Base-by-base conservation (phyloP, 2,888 invertebrate species). In the Chromoteleia sp. region DNA sequence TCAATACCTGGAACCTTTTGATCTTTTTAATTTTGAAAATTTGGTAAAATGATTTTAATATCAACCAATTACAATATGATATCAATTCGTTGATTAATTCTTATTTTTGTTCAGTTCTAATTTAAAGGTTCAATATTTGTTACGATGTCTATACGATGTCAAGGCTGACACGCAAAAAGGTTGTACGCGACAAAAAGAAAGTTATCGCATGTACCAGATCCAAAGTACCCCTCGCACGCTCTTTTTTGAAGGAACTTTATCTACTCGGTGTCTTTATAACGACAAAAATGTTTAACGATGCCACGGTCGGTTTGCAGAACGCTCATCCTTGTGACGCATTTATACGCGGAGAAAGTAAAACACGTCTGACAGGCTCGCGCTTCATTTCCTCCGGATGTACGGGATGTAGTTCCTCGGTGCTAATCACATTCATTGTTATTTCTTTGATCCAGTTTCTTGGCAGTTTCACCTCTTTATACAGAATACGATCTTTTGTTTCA, bases 251-350 rank as follows among this genome's bases (percentile, higher is more conserved):
- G 29, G 29, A 29, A 75, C 58, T 75, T 65, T 19, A 39, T 6
- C 12, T 39, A 21, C 50, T 30, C 29, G 8, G 30, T 14, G 21
- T 48, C 25, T 7, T 45, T 68, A 48, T 21, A 48, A 45, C 41
- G 71, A 29, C 36, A 61, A 79, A 63, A 70, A 70, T 58, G 25
- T 33, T 59, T 50, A 81, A 81, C 78, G 54, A 77, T 77, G 81
- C 73, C 81, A 81, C 63, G 76, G 81, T 73, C 81, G 74, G 61
- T 68, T 74, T 74, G 39, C 61, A 58, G 71, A 59, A 52, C 68
- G 50, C 50, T 81, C 68, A 77, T 77, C 77, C 73, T 77, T 77
- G 81, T 77, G 77, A 81, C 74, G 81, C 61, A 54, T 68, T 73
- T 73, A 33, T 45, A 21, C 14, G 29, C 48, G 17, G 81, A 81